phyloP scores from a whole-genome alignment of 2,113 vertebrate species.

The Pithys albifrons region DNA sequence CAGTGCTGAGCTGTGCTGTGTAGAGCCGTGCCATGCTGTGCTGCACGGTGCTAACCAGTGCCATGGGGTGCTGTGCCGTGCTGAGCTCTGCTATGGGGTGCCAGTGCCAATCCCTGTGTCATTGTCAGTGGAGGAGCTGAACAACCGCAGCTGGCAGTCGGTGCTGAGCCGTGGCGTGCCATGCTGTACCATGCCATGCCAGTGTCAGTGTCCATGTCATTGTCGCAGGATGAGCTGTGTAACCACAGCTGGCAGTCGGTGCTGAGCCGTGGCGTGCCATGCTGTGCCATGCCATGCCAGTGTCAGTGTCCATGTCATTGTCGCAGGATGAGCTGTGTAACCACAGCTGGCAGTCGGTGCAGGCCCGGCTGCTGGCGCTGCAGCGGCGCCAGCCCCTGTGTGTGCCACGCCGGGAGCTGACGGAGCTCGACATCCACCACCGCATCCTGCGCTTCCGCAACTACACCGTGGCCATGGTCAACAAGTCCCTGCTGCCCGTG shows the following conservation, averaged over 20 bases:
- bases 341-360: conserved; percentile 96
- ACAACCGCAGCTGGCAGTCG: conserved; percentile 86
- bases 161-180: conserved; percentile 76
- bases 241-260: conserved; percentile 96
- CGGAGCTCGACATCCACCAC: conserved; percentile 94
- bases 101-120: background rate
- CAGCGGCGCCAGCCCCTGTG: conserved; percentile 98
- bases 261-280: conserved; percentile 67
- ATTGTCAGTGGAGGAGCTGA: background rate
- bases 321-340: conserved; percentile 77
- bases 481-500: conserved; percentile 92
- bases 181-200: background rate
- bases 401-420: conserved; percentile 92
- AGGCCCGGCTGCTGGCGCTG: conserved; percentile 86
- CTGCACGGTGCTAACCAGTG: background rate
- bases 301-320: fast-evolving
- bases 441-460: conserved; percentile 96
- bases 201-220: fast-evolving
- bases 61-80: fast-evolving
- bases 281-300: background rate
- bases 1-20: background rate
- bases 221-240: conserved; percentile 70
- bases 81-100: fast-evolving
- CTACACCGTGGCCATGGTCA: conserved; percentile 96
- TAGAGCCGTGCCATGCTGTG: background rate